These are phyloP conservation scores for Bembecia ichneumoniformis DNA, from an alignment of 2,888 invertebrate genomes.

Conservation along the genomic window DNA sequence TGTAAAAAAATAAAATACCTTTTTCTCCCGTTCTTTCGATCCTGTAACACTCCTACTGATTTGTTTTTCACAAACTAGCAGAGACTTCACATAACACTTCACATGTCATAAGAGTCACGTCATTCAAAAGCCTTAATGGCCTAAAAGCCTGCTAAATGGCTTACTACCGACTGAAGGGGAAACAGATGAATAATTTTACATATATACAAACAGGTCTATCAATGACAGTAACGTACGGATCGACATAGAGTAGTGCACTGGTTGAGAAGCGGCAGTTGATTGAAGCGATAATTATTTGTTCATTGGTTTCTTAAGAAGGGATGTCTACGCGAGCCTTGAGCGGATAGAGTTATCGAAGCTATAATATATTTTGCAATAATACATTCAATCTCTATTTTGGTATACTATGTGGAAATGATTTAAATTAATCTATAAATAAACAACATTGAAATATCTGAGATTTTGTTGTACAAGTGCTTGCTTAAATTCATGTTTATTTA, in stretches of 20 bases:
- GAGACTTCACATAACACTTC: conserved; percentile 14
- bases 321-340: not conserved
- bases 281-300: not conserved
- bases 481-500: too few relatives aligned
- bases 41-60: conserved; percentile 24
- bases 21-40: not conserved
- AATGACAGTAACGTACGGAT: conserved; percentile 9
- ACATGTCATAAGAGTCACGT: not conserved
- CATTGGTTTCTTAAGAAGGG: not conserved
- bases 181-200: conserved; percentile 13
- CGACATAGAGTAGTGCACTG: conserved; percentile 19
- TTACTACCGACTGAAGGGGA: conserved; percentile 13
- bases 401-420: too few relatives aligned
- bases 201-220: conserved; percentile 9
- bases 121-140: not conserved
- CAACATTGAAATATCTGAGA: too few relatives aligned
- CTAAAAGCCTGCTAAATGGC: not conserved
- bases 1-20: not conserved
- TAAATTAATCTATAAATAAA: too few relatives aligned
- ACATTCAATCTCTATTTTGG: too few relatives aligned
- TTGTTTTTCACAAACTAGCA: conserved; percentile 34
- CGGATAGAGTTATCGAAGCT: not conserved
- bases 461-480: too few relatives aligned
- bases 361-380: too few relatives aligned
- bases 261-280: conserved; percentile 13